Percentiles rank a stretch among this genome's conserved stretches.
Evolutionary conservation across 2,797 vertebrate genomes (phyloP).

Genomic region (Onychomys arenicola): DNA sequence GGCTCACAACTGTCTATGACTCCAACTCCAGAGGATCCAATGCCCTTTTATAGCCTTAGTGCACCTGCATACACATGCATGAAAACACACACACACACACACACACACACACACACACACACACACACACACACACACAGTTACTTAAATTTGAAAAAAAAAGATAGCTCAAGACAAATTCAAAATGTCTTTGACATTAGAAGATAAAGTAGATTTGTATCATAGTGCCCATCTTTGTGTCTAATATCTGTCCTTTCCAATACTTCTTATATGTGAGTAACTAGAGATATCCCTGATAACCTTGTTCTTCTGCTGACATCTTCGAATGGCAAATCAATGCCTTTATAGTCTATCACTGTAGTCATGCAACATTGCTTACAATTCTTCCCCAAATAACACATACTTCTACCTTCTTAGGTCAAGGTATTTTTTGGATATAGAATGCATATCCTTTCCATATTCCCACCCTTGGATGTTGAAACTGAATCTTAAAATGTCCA

Average conservation of each 20-base stretch:
- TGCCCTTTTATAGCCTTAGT: neutral
- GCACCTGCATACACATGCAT: neutral
- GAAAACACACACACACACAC: neutral
- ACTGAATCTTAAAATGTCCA: conserved; percentile 49
- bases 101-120: neutral
- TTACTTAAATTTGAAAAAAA: neutral
- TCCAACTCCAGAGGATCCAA: neutral
- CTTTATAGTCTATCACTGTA: conserved; percentile 4
- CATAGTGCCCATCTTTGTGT: neutral
- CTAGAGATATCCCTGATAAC: conserved; percentile 11
- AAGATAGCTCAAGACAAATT: neutral
- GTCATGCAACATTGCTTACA: neutral
- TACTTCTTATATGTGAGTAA: conserved; percentile 24
- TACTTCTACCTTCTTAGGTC: conserved; percentile 25
- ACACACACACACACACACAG: neutral
- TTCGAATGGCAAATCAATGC: conserved; percentile 30
- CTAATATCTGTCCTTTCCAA: conserved; percentile 64
- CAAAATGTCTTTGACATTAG: neutral
- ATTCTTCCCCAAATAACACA: conserved; percentile 29
- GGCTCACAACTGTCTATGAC: neutral
- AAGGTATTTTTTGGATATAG: neutral
- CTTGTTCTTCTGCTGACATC: conserved; percentile 17
- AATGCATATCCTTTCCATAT: conserved; percentile 41
- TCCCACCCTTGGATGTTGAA: conserved; percentile 42
- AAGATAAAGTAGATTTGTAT: neutral